Conservation (phyloP, 2,113 vertebrate species). For the Terrapene triunguis region DNA sequence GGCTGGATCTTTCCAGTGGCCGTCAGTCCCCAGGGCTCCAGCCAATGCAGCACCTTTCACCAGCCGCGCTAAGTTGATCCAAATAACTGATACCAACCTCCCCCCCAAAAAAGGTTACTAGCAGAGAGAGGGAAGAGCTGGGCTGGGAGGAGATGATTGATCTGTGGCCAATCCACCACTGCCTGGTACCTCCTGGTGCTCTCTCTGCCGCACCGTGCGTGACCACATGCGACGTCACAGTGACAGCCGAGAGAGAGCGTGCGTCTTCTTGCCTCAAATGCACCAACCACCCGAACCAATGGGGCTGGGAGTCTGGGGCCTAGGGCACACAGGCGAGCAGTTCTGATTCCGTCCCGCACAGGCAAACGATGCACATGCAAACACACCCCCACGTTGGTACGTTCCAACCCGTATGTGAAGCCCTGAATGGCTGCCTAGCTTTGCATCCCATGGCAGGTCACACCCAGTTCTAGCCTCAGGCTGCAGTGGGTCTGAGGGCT, state of each 20-base stretch:
- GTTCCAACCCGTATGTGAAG: not conserved
- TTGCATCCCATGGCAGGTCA: not conserved
- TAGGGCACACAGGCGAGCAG: not conserved
- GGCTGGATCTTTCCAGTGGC: too few relatives aligned
- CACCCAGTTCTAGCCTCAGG: not conserved
- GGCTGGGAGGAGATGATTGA: too few relatives aligned
- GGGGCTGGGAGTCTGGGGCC: not conserved
- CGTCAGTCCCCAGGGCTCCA: too few relatives aligned
- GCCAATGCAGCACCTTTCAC: not conserved
- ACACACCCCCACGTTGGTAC: not conserved
- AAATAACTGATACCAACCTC: not conserved
- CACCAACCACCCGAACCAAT: not conserved
- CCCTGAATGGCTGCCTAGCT: not conserved
- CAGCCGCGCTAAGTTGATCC: not conserved
- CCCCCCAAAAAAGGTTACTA: too few relatives aligned
- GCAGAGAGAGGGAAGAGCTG: not conserved
- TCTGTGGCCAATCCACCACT: not conserved
- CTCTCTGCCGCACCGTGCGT: not conserved
- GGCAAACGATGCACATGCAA: not conserved
- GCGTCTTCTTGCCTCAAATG: not conserved
- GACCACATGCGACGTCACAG: too few relatives aligned
- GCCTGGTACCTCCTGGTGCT: fast-evolving
- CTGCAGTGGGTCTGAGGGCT: not conserved
- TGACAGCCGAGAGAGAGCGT: too few relatives aligned
- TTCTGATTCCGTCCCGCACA: not conserved